Percentiles rank a stretch among this genome's conserved stretches.
Evolutionary conservation across 2,888 invertebrate species (phyloP).

Genomic region (Coremacera marginata): DNA sequence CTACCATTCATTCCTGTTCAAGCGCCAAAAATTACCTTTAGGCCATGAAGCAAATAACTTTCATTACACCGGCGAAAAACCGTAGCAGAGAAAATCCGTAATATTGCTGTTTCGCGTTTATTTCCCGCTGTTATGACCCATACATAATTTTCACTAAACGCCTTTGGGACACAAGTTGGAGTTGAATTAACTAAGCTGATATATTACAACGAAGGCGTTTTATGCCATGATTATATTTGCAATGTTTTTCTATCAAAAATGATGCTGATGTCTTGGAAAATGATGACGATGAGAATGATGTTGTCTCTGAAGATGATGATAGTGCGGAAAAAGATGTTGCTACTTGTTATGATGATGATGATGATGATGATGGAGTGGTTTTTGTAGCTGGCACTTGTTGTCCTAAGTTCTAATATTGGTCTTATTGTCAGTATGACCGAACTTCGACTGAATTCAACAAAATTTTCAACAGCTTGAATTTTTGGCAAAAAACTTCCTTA

Average conservation of each 20-base stretch:
- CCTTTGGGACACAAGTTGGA: not conserved
- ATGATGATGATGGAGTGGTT: not conserved
- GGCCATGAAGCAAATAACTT: constrained; percentile 52
- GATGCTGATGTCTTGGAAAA: not conserved
- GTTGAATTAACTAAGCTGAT: not conserved
- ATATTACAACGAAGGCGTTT: not conserved
- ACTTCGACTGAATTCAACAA: too few relatives aligned
- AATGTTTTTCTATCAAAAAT: not conserved
- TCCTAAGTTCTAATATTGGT: too few relatives aligned
- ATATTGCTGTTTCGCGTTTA: not conserved
- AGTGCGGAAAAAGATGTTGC: not conserved
- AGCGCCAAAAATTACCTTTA: constrained; percentile 47
- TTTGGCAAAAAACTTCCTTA: too few relatives aligned
- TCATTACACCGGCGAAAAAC: constrained; percentile 43
- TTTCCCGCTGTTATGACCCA: not conserved
- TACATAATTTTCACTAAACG: not conserved
- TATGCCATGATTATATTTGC: constrained; percentile 7
- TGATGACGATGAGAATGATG: not conserved
- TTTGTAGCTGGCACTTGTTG: not conserved
- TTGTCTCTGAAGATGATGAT: not conserved
- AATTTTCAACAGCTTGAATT: too few relatives aligned
- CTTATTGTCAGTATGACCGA: too few relatives aligned
- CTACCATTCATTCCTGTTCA: not conserved
- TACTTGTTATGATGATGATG: not conserved
- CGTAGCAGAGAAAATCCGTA: not conserved